Evolutionary conservation across 2,797 vertebrate genomes (phyloP).

Genomic region (Rhodeus uyekii): DNA sequence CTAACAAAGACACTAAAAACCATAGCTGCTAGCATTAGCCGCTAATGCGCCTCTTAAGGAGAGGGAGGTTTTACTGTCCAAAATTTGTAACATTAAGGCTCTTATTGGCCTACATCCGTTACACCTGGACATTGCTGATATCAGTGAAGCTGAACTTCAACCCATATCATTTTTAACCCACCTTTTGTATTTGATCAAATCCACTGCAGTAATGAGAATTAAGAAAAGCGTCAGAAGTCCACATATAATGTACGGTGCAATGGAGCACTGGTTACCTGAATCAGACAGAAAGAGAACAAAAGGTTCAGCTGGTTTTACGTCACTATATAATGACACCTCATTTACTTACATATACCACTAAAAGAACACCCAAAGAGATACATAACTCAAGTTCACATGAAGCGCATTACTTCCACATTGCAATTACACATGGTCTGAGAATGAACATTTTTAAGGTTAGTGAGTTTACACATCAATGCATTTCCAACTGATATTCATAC

Average conservation of each 20-base stretch:
- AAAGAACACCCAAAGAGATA: not conserved
- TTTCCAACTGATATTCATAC: not conserved
- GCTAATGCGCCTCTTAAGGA: too few species aligned
- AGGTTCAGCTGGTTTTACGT: not conserved
- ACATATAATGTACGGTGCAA: conserved; percentile 26
- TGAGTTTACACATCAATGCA: not conserved
- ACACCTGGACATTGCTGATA: not conserved
- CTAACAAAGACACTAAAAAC: too few species aligned
- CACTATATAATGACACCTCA: not conserved
- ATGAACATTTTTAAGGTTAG: not conserved
- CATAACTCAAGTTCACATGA: not conserved
- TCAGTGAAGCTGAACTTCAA: not conserved
- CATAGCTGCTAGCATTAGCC: too few species aligned
- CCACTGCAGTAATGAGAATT: conserved; percentile 34
- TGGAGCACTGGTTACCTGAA: not conserved
- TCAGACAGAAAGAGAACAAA: not conserved
- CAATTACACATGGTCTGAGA: conserved; percentile 16
- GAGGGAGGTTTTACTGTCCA: too few species aligned
- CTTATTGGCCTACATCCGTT: not conserved
- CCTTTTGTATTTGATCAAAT: conserved; percentile 46
- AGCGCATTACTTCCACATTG: not conserved
- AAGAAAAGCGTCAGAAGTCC: conserved; percentile 38
- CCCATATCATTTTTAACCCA: conserved; percentile 6
- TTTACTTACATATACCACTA: not conserved
- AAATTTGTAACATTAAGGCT: too few species aligned